Conservation (phyloP, 2,888 invertebrate genomes). For the Stegophylla sp. region DNA sequence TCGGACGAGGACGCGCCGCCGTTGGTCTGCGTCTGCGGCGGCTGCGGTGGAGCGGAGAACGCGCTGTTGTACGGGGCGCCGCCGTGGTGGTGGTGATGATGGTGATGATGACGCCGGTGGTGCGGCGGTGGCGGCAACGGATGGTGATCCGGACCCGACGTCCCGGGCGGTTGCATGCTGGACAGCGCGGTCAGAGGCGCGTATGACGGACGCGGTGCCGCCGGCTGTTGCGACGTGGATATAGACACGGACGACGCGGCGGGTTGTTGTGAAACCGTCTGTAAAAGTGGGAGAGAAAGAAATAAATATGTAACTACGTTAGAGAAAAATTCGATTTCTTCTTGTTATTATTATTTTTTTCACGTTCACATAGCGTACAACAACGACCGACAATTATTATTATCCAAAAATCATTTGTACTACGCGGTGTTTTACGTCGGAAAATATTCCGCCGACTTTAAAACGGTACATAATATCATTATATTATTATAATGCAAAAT, state of each 20-base stretch:
- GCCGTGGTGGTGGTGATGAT: slow-evolving; percentile 32
- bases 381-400: too few species aligned
- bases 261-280: slow-evolving; percentile 39
- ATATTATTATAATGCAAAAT: too few species aligned
- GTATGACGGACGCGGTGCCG: slow-evolving; percentile 67
- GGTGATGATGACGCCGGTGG: slow-evolving; percentile 65
- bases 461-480: too few species aligned
- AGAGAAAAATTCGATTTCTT: too few species aligned
- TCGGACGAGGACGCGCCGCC: slow-evolving; percentile 46
- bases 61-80: slow-evolving; percentile 52
- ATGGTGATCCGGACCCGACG: slow-evolving; percentile 65
- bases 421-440: too few species aligned
- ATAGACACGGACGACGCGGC: not conserved
- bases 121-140: slow-evolving; percentile 67
- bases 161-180: slow-evolving; percentile 82
- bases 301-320: not conserved
- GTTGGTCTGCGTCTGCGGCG: slow-evolving; percentile 62
- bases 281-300: not conserved
- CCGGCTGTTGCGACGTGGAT: slow-evolving; percentile 41
- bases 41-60: slow-evolving; percentile 62
- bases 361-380: too few species aligned
- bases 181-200: slow-evolving; percentile 84
- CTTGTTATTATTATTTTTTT: too few species aligned
- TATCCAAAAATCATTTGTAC: too few species aligned
- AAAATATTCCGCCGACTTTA: too few species aligned